These are phyloP conservation scores for Propithecus coquereli DNA, from an alignment of 2,113 vertebrate genomes.

Conservation along the genomic window DNA sequence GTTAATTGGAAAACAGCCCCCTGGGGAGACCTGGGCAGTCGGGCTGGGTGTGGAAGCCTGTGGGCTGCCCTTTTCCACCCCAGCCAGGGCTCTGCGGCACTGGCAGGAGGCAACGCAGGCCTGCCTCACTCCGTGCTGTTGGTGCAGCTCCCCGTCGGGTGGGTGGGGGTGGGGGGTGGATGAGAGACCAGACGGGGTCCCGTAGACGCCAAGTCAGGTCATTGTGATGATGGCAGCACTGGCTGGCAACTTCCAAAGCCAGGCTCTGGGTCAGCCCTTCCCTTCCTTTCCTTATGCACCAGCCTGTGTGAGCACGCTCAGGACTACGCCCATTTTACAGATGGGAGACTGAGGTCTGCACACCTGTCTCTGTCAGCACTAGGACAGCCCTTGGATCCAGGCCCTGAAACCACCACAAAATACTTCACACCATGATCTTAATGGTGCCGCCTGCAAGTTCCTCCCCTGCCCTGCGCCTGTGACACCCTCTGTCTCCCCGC, in stretches of 20 bases:
- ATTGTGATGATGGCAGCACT: fast-evolving
- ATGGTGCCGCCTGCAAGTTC: too few relatives aligned
- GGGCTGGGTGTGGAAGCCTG: fast-evolving
- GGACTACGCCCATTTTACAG: background rate
- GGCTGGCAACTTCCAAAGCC: background rate
- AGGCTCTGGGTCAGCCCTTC: fast-evolving
- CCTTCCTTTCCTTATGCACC: fast-evolving
- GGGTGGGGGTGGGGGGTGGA: background rate
- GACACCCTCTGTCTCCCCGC: background rate
- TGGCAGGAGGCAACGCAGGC: background rate
- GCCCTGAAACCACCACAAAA: background rate
- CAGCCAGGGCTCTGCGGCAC: too few relatives aligned
- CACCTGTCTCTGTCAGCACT: background rate
- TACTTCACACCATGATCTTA: fast-evolving
- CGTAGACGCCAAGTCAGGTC: background rate
- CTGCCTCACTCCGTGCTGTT: fast-evolving
- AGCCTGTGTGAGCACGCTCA: fast-evolving
- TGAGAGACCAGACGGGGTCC: background rate
- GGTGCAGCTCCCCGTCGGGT: fast-evolving
- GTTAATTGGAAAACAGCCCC: background rate
- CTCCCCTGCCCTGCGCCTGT: fast-evolving
- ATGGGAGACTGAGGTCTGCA: background rate
- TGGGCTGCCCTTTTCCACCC: background rate
- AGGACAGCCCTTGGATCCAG: background rate
- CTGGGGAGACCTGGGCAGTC: fast-evolving